Percentiles rank a stretch among this genome's conserved stretches.
Conservation (phyloP, 1,140 invertebrate species). For the Mamestra configurata region DNA sequence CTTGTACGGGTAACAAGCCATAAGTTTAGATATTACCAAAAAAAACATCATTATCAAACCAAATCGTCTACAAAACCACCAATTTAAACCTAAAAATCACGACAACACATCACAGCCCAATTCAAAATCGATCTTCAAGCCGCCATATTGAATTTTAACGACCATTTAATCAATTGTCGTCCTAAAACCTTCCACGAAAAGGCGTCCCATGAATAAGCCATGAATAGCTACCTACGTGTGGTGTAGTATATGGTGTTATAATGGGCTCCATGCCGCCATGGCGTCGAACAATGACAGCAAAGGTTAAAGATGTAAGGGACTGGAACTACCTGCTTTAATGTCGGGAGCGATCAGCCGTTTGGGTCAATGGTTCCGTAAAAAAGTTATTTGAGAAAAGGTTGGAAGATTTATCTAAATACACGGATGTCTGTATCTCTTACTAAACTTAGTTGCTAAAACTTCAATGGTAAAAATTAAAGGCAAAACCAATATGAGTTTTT, state of each 20-base stretch:
- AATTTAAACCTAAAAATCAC: neutral
- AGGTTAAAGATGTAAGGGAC: slow-evolving; percentile 35
- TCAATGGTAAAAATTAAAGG: too few relatives aligned
- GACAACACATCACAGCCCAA: neutral
- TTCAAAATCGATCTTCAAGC: neutral
- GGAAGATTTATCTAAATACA: neutral
- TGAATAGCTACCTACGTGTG: neutral
- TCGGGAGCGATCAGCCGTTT: neutral
- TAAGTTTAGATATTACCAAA: too few relatives aligned
- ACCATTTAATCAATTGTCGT: neutral
- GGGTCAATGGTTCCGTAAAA: slow-evolving; percentile 23
- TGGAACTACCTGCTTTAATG: slow-evolving; percentile 28
- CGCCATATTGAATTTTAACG: slow-evolving; percentile 15
- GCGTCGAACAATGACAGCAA: slow-evolving; percentile 37
- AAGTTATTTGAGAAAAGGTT: neutral
- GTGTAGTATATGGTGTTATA: slow-evolving; percentile 22
- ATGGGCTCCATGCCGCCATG: neutral
- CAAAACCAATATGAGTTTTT: too few relatives aligned
- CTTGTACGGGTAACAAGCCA: too few relatives aligned
- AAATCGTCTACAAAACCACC: too few relatives aligned
- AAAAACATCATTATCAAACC: too few relatives aligned
- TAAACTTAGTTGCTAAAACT: too few relatives aligned
- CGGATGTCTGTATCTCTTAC: too few relatives aligned
- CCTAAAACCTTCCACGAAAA: neutral
- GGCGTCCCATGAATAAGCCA: neutral